These are phyloP conservation scores for Selenia dentaria DNA, from an alignment of 2,888 invertebrate species.

Conservation along the genomic window DNA sequence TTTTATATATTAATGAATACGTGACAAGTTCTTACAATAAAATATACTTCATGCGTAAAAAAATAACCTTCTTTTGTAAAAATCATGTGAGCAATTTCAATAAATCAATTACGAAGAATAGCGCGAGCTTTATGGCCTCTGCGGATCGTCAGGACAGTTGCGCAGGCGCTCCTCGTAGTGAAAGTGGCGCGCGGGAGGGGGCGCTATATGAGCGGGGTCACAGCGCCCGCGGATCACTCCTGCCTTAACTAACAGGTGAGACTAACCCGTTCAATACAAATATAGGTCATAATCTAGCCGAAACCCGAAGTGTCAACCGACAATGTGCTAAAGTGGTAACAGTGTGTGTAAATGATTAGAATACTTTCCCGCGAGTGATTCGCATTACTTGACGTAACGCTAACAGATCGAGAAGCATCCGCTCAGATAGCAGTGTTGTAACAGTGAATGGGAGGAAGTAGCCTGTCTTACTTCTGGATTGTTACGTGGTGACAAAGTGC, in stretches of 20 bases:
- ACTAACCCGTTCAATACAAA: slow-evolving; percentile 30
- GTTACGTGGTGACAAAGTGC: neutral
- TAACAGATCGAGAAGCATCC: slow-evolving; percentile 20
- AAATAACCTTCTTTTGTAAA: no score
- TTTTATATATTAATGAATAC: no score
- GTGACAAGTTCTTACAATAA: no score
- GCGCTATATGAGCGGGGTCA: slow-evolving; percentile 60
- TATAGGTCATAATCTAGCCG: slow-evolving; percentile 9
- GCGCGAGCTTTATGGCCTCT: slow-evolving; percentile 46
- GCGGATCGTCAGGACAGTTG: slow-evolving; percentile 60
- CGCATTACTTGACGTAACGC: slow-evolving; percentile 38
- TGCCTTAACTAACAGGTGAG: slow-evolving; percentile 67
- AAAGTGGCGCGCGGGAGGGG: slow-evolving; percentile 62
- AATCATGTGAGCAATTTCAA: slow-evolving; percentile 17
- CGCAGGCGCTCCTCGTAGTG: slow-evolving; percentile 62
- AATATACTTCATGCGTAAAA: no score
- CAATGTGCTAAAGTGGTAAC: slow-evolving; percentile 46
- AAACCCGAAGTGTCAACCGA: slow-evolving; percentile 24
- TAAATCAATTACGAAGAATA: slow-evolving; percentile 12
- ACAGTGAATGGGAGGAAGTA: slow-evolving; percentile 23
- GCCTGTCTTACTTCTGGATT: slow-evolving; percentile 7
- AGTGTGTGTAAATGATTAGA: slow-evolving; percentile 49
- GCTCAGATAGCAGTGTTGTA: slow-evolving; percentile 16
- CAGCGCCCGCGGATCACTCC: slow-evolving; percentile 74
- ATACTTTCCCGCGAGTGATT: slow-evolving; percentile 39